Base-by-base conservation (phyloP, 2,888 invertebrate genomes). In the Oxyteleia sp. region DNA sequence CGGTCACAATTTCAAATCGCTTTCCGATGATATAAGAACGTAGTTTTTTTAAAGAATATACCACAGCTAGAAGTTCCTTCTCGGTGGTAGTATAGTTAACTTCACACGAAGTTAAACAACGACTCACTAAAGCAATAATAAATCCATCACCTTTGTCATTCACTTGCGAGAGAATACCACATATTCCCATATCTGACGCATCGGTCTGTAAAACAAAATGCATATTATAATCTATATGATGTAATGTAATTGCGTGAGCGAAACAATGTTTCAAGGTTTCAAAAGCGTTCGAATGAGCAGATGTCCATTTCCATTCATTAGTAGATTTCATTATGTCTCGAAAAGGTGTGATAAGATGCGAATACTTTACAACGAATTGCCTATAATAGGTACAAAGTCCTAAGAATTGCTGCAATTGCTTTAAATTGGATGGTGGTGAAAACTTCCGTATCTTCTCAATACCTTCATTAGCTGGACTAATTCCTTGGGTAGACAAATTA, bases 81-180 rank as follows among this genome's bases (percentile, higher is more conserved):
- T 90, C 89, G 0, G 86, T 13, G 11, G 38, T 38, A 1, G 38
- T 88, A 82, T 88, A 89, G 13, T 63, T 84, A 10, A 63, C 13
- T 64, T 89, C 87, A 0, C n/a, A 83, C 43, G 0, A 64, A 80
- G 49, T 57, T 3, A 88, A 74, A 10, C 82, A 82, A 43, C 85
- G 78, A 74, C 88, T 89, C 10, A 82, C 85, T 51, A 88, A 85
- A 4, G 38, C 82, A 7, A 87, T 80, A 0, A 88, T 69, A n/a
- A 64, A 45, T 16, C 13, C 57, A 8, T 84, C 59, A 2, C 45
- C 20, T 0, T 10, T 8, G 0, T 47, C 11, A 47, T 84, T 66
- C 0, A 69, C 4, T 16, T 81, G 71, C 41, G 69, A 86, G 0
- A 88, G 10, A 10, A 75, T 66, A 0, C 86, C 88, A 51, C 59